These are phyloP conservation scores for Bombus cullumanus DNA, from an alignment of 1,140 invertebrate genomes.

Conservation along the genomic window DNA sequence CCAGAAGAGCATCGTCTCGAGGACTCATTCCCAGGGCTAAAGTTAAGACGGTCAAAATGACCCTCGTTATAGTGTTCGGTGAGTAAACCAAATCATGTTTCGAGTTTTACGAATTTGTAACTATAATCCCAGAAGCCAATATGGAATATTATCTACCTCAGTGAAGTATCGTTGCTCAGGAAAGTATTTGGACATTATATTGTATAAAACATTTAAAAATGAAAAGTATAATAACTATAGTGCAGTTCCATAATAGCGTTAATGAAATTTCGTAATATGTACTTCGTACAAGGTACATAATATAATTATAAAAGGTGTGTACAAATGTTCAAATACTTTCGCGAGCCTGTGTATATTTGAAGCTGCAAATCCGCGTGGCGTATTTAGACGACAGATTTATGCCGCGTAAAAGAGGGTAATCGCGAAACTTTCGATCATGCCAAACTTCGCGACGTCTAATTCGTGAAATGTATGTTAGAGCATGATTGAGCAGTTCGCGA, in stretches of 20 bases:
- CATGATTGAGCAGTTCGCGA: background rate
- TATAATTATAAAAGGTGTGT: background rate
- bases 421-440: too few relatives aligned
- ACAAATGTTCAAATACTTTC: background rate
- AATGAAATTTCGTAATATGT: too few relatives aligned
- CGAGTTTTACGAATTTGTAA: background rate
- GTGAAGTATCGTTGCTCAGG: too few relatives aligned
- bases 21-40: slow-evolving; percentile 97
- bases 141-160: background rate
- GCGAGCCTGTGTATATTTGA: background rate
- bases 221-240: too few relatives aligned
- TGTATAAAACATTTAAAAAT: too few relatives aligned
- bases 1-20: slow-evolving; percentile 88
- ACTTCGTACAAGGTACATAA: background rate
- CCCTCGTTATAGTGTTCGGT: slow-evolving; percentile 97
- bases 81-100: slow-evolving; percentile 71
- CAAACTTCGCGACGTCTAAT: background rate
- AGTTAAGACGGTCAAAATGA: slow-evolving; percentile 99
- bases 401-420: background rate
- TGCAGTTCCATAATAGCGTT: too few relatives aligned
- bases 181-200: background rate
- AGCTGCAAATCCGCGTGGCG: background rate
- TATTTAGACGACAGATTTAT: background rate
- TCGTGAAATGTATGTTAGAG: background rate
- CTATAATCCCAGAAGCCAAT: background rate